Evolutionary conservation across 2,113 vertebrate species (phyloP).

Genomic region (Bostrychus sinensis): DNA sequence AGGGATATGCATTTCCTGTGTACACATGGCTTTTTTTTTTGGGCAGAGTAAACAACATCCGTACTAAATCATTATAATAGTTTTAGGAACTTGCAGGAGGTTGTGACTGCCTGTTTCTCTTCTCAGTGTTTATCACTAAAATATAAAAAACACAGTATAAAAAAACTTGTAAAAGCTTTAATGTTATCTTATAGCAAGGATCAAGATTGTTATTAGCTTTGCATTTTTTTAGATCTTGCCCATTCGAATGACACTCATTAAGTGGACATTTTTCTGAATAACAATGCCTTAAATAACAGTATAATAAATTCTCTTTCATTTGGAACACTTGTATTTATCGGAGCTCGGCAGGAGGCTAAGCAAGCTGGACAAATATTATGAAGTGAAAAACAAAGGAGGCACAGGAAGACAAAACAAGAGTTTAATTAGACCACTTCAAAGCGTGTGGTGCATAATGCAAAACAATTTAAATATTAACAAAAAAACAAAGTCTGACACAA

Average conservation of each 20-base stretch:
- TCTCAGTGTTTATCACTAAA: constrained; percentile 34
- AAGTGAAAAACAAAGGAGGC: background rate
- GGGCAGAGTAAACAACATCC: constrained; percentile 42
- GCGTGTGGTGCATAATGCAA: background rate
- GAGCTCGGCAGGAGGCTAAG: background rate
- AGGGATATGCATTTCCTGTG: constrained; percentile 49
- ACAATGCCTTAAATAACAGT: background rate
- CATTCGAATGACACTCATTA: no score
- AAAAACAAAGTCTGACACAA: background rate
- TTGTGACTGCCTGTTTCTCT: constrained; percentile 39
- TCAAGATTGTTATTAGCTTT: no score
- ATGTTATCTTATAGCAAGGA: constrained; percentile 2
- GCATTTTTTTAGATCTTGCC: no score
- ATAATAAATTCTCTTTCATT: background rate
- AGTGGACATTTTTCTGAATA: no score
- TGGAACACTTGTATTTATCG: background rate
- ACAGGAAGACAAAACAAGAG: background rate
- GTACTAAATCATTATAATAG: constrained; percentile 50
- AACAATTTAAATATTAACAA: constrained; percentile 12
- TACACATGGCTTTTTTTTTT: constrained; percentile 37
- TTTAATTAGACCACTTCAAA: constrained; percentile 1
- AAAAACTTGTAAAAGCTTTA: background rate
- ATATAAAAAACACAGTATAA: constrained; percentile 9
- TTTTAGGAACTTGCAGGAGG: constrained; percentile 12
- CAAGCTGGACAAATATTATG: background rate